phyloP scores from a whole-genome alignment of 2,797 vertebrate genomes.

The Zalophus californianus region DNA sequence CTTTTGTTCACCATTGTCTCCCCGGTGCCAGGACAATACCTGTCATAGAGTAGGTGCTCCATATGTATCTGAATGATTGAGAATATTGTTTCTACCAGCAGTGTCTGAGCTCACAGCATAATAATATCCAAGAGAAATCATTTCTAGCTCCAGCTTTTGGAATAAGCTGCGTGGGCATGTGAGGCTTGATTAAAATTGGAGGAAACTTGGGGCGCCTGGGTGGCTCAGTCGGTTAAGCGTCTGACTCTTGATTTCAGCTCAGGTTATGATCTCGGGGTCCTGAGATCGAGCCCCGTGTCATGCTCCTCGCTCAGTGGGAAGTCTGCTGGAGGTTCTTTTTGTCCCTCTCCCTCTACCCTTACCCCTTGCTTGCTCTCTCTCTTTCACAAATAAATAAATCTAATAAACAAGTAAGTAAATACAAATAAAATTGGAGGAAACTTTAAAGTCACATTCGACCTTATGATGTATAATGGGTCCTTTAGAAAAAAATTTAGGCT shows the following conservation, averaged over 20 bases:
- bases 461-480: background rate
- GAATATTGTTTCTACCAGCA: background rate
- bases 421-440: slow-evolving; percentile 45
- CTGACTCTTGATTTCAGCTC: background rate
- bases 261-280: background rate
- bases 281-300: background rate
- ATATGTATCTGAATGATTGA: background rate
- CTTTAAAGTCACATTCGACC: background rate
- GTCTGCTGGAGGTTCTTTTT: background rate
- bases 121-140: slow-evolving; percentile 45
- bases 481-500: background rate
- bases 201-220: background rate
- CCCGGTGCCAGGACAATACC: background rate
- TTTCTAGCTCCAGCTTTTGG: slow-evolving; percentile 5
- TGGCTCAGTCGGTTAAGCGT: background rate
- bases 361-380: no score
- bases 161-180: background rate
- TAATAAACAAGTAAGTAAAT: background rate
- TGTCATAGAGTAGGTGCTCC: background rate
- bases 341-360: background rate
- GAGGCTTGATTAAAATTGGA: slow-evolving; percentile 57
- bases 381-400: background rate
- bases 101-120: background rate
- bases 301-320: background rate
- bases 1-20: background rate